phyloP scores from a whole-genome alignment of 2,888 invertebrate genomes.

The Apodemia hepburni region DNA sequence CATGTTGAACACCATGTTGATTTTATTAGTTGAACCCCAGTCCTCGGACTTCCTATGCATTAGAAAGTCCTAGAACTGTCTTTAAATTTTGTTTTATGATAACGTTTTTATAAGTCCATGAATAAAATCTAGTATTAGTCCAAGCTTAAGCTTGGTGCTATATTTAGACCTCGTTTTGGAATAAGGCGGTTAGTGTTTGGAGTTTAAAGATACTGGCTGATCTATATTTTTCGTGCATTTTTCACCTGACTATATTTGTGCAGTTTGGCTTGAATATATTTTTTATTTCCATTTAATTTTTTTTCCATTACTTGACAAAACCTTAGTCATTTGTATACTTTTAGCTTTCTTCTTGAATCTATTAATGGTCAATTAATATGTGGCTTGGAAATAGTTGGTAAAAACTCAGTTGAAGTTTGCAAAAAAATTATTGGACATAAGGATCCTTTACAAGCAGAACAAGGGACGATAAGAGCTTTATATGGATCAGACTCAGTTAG shows the following conservation, averaged over 20 bases:
- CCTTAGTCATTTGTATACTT: slow-evolving; percentile 21
- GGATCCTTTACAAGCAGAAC: slow-evolving; percentile 82
- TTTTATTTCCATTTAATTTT: neutral
- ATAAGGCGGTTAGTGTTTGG: too few species aligned
- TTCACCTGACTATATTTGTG: neutral
- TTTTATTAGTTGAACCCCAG: too few species aligned
- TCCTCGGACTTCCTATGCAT: too few species aligned
- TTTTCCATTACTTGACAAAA: neutral
- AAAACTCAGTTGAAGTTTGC: slow-evolving; percentile 82
- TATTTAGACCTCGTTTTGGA: too few species aligned
- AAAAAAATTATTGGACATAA: slow-evolving; percentile 80
- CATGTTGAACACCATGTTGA: too few species aligned
- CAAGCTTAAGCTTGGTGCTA: too few species aligned
- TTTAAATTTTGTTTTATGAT: too few species aligned
- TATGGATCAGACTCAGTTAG: slow-evolving; percentile 84
- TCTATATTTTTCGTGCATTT: too few species aligned
- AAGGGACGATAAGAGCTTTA: slow-evolving; percentile 81
- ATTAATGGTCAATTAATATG: slow-evolving; percentile 85
- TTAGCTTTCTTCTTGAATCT: slow-evolving; percentile 81
- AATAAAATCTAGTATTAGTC: too few species aligned
- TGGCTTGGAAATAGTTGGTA: slow-evolving; percentile 87
- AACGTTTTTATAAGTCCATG: too few species aligned
- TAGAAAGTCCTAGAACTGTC: too few species aligned
- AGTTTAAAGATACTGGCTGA: too few species aligned
- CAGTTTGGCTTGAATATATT: neutral